Conservation (phyloP, 1,140 invertebrate species). For the Bathynomus jamesi region DNA sequence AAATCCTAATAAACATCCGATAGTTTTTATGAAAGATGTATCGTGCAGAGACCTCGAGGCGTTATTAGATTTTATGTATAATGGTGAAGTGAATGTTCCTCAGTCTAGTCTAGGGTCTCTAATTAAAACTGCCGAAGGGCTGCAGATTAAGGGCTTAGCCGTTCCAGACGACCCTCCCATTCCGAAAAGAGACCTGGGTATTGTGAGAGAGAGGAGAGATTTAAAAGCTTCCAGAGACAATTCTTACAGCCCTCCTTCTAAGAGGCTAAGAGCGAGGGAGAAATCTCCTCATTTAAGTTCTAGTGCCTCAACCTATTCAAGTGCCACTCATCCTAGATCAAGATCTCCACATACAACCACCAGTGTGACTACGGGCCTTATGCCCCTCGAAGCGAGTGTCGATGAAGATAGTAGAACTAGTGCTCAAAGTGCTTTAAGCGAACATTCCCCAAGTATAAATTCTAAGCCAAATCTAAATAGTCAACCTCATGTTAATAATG, state of each 20-base stretch:
- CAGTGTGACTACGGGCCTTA: slow-evolving; percentile 19
- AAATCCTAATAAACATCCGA: slow-evolving; percentile 77
- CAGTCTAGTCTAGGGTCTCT: slow-evolving; percentile 47
- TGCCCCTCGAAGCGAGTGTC: slow-evolving; percentile 28
- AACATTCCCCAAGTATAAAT: slow-evolving; percentile 23
- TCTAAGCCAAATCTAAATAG: slow-evolving; percentile 16
- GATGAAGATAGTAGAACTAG: slow-evolving; percentile 33
- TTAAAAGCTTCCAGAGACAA: slow-evolving; percentile 19
- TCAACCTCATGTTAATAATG: neutral
- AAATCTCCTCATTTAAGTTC: slow-evolving; percentile 15
- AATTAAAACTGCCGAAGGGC: slow-evolving; percentile 36
- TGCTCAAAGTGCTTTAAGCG: slow-evolving; percentile 26
- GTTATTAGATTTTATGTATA: slow-evolving; percentile 89
- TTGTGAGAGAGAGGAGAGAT: slow-evolving; percentile 23
- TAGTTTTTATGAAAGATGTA: slow-evolving; percentile 74
- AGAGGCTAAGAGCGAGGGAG: slow-evolving; percentile 20
- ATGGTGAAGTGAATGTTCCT: slow-evolving; percentile 89
- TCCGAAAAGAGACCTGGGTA: slow-evolving; percentile 29
- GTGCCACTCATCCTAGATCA: slow-evolving; percentile 5
- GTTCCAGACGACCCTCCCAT: slow-evolving; percentile 33
- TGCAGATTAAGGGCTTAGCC: slow-evolving; percentile 37
- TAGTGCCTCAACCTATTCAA: neutral
- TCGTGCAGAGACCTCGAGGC: slow-evolving; percentile 74
- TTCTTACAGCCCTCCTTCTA: slow-evolving; percentile 30
- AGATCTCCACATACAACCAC: too few species aligned